Percentiles rank a stretch among this genome's conserved stretches.
Evolutionary conservation across 2,888 invertebrate species (phyloP).

Genomic region (Ganaspis brasiliensis): DNA sequence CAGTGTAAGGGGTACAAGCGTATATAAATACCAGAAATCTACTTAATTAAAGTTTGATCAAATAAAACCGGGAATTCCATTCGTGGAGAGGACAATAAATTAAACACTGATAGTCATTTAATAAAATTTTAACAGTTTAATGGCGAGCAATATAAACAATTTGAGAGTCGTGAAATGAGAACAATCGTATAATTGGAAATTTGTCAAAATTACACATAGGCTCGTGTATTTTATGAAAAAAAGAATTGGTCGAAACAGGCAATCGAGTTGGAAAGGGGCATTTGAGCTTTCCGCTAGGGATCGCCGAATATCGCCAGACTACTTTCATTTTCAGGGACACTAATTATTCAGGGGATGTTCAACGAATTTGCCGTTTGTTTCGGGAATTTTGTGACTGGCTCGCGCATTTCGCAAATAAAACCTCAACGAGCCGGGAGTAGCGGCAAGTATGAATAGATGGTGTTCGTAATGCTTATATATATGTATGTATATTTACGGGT

Average conservation of each 20-base stretch:
- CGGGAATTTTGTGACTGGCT: slow-evolving; percentile 36
- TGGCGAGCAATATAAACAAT: slow-evolving; percentile 3
- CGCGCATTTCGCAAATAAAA: slow-evolving; percentile 69
- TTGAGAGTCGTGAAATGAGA: background rate
- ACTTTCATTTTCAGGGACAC: slow-evolving; percentile 76
- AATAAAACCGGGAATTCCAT: too few relatives aligned
- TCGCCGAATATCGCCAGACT: slow-evolving; percentile 73
- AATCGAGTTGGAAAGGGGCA: slow-evolving; percentile 17
- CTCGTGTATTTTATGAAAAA: background rate
- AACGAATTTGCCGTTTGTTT: slow-evolving; percentile 38
- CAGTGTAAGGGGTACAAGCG: too few relatives aligned
- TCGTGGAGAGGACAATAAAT: too few relatives aligned
- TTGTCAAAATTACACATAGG: background rate
- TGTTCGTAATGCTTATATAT: background rate
- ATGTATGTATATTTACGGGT: slow-evolving; percentile 33
- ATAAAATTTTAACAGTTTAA: background rate
- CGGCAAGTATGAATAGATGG: slow-evolving; percentile 4
- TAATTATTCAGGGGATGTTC: slow-evolving; percentile 71
- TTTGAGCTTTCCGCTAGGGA: slow-evolving; percentile 40
- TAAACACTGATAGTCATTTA: background rate
- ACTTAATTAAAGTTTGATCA: too few relatives aligned
- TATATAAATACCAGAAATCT: too few relatives aligned
- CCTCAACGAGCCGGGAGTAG: slow-evolving; percentile 45
- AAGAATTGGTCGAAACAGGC: slow-evolving; percentile 26
- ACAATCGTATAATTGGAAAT: slow-evolving; percentile 23